Base-by-base conservation (phyloP, 2,113 vertebrate species). In the Mastomys coucha region DNA sequence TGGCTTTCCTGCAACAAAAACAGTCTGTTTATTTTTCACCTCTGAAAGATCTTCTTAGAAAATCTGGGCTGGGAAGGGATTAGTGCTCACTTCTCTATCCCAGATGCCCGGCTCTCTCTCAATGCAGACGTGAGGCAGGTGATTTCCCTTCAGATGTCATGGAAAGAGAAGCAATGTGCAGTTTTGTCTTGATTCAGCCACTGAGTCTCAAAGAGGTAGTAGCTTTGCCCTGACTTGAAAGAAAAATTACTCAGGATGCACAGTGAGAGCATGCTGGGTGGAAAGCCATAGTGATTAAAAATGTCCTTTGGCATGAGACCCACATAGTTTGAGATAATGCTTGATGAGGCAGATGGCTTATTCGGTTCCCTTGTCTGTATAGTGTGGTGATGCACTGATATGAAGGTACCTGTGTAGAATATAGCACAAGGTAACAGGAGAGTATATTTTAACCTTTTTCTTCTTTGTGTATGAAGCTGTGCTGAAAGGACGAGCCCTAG, bases 31-130 rank as follows among this genome's bases (percentile, higher is more conserved):
- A 16, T 70, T 91, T 93, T 88, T 70, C 28, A 24, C 70, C 91
- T 84, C 63, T 94, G 89, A 90, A 58, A 85, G 49, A n/a, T 73
- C 76, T 93, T 96, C 94, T 95, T 90, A 93, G 78, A 91, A 93
- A 92, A 96, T n/a, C 56, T 96, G 89, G 65, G n/a, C 67, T 56
- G 63, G 22, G 16, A 7, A 65, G 22, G 39, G 81, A 85, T 92
- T 90, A 42, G 49, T 60, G 58, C 39, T 88, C 84, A 73, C 26
- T 88, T 77, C 36, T 92, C 45, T 85, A 6, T 82, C 63, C 85
- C 76, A 28, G 7, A 85, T 0, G 3, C 60, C 45, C 19, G 45
- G 45, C 56, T 92, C 78, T 84, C 0, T 92, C 78, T 84, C 0
- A 1, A 28, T 80, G 91, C 88, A 76, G 73, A 58, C 58, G 36